Conservation (phyloP, 2,797 vertebrate genomes). For the Todus mexicanus region DNA sequence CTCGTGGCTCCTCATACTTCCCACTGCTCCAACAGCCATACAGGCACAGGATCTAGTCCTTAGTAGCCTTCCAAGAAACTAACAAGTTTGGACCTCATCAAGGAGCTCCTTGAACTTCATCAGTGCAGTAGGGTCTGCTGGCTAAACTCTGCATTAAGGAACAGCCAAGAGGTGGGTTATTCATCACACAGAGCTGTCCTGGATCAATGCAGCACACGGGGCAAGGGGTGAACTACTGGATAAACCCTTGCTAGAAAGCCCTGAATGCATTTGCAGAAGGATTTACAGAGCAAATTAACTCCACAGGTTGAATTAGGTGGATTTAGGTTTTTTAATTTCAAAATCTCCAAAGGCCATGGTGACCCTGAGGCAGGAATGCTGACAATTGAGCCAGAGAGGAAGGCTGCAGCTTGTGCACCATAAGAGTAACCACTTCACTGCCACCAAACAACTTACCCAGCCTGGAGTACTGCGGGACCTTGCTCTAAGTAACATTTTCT, state of each 20-base stretch:
- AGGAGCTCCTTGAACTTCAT: not conserved
- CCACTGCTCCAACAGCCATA: not conserved
- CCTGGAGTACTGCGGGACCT: fast-evolving
- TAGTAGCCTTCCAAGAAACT: not conserved
- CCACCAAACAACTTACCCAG: not conserved
- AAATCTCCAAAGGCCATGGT: not conserved
- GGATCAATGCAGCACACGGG: not conserved
- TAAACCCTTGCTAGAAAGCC: not conserved
- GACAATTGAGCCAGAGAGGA: not conserved
- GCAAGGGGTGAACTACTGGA: not conserved
- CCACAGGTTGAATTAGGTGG: not conserved
- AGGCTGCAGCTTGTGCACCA: not conserved
- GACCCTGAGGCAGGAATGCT: not conserved
- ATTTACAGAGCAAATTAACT: not conserved
- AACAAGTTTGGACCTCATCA: not conserved
- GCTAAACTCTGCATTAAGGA: not conserved
- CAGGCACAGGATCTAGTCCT: not conserved
- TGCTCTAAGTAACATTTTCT: not conserved
- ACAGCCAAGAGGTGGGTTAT: not conserved
- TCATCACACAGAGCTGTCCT: not conserved
- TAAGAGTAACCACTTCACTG: not conserved
- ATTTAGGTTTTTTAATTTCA: not conserved
- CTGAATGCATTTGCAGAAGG: not conserved
- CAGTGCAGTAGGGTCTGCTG: not conserved
- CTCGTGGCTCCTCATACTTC: fast-evolving